Evolutionary conservation across 2,113 vertebrate genomes (phyloP), one percentile per base, ranked within the genome.

Genomic region (Alosa alosa): DNA sequence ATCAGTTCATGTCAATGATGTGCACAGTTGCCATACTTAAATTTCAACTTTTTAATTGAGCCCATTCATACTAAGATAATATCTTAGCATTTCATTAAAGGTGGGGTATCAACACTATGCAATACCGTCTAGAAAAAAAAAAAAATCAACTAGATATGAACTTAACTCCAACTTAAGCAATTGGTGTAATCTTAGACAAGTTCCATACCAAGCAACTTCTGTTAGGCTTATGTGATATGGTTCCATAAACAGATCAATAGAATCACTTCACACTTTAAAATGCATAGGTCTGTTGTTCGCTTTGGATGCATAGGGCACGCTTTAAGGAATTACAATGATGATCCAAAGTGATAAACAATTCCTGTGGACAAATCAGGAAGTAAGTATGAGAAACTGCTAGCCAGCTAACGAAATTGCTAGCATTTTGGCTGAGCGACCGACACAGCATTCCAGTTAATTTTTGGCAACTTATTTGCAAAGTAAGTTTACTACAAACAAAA

Each of bases 301-400:
- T 44, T 44, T 44, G 41, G 41, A 44, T 44, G 41, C 31, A 64
- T 25, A 64, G 1, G 1, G 6, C 64, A 3, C 1, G 10, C 11
- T 31, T 36, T 64, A 49, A 8, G 60, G 22, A 25, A 64, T n/a
- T 25, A 1, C 7, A 20, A 57, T 64, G n/a, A 7, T 64, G 60
- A 25, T 64, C 60, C 60, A 64, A 39, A 78, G 72, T 78, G 5
- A 36, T 39, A 10, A 78, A 15, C 72, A 78, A 78, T 78, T 4
- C 25, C 18, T 22, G 55, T 60, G 55, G 20, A 60, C 68, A 78
- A 78, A 78, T 78, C 72, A 78, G 72, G 72, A 78, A 78, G 72
- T 78, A 41, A 36, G 39, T 39, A 11, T 10, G 25, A 36, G 36
- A 39, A 36, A 17, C 36, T 78, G 36, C 72, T 78, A 78, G 72